Conservation (phyloP, 1,140 invertebrate genomes). For the Saccostrea glomerata region DNA sequence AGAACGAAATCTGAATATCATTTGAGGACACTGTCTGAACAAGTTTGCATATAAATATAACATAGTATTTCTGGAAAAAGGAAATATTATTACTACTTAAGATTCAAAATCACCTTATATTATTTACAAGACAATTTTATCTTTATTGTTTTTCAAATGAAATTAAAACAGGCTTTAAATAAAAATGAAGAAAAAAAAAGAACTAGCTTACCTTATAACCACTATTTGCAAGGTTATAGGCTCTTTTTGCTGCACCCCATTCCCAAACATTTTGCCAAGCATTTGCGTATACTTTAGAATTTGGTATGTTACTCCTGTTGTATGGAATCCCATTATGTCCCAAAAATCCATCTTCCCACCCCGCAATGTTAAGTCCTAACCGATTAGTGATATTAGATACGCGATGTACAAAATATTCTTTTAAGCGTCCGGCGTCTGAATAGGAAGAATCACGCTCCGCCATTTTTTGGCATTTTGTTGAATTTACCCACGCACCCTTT, state of each 20-base stretch:
- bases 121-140: no score
- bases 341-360: slow-evolving; percentile 75
- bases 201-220: slow-evolving; percentile 71
- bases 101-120: no score
- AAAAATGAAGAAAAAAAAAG: slow-evolving; percentile 1
- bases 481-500: slow-evolving; percentile 72
- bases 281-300: slow-evolving; percentile 63
- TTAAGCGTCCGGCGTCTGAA: slow-evolving; percentile 34
- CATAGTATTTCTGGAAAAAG: no score
- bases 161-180: neutral
- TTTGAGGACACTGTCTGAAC: no score
- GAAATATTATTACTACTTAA: no score
- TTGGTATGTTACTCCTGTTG: slow-evolving; percentile 39
- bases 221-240: slow-evolving; percentile 71
- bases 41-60: no score
- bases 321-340: slow-evolving; percentile 59
- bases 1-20: no score
- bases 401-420: slow-evolving; percentile 61
- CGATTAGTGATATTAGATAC: slow-evolving; percentile 58
- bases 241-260: slow-evolving; percentile 64
- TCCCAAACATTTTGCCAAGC: slow-evolving; percentile 75
- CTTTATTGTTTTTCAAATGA: no score
- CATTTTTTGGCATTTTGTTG: slow-evolving; percentile 60
- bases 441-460: neutral
- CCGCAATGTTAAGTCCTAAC: slow-evolving; percentile 61